Evolutionary conservation across 2,888 invertebrate genomes (phyloP).

Genomic region (Heteromurus nitidus): DNA sequence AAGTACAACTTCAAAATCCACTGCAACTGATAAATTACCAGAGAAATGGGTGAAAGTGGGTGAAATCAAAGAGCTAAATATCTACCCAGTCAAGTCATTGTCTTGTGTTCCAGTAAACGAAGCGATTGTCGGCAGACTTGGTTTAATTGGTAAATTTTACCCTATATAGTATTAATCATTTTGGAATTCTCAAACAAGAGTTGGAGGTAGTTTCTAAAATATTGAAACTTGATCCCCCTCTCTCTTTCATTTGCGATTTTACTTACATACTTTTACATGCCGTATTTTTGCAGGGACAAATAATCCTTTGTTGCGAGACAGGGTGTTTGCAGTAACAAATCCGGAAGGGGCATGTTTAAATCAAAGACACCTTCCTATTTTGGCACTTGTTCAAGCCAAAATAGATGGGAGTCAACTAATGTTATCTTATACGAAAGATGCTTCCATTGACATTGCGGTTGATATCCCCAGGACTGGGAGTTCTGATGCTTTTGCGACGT

Average conservation of each 20-base stretch:
- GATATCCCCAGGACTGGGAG: slow-evolving; percentile 34
- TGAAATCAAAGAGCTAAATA: slow-evolving; percentile 42
- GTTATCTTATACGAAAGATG: slow-evolving; percentile 43
- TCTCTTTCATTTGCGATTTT: too few species aligned
- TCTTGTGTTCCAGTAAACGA: slow-evolving; percentile 42
- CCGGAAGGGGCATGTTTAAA: slow-evolving; percentile 43
- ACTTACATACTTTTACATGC: too few species aligned
- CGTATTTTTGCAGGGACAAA: too few species aligned
- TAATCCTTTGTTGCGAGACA: slow-evolving; percentile 57
- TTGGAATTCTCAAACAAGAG: too few species aligned
- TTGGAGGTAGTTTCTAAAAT: too few species aligned
- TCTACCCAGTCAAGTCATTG: slow-evolving; percentile 62
- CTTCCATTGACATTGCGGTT: slow-evolving; percentile 32
- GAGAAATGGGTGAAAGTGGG: slow-evolving; percentile 67
- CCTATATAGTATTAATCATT: too few species aligned
- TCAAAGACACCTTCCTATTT: slow-evolving; percentile 51
- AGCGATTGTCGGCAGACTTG: slow-evolving; percentile 38
- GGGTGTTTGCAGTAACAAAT: slow-evolving; percentile 68
- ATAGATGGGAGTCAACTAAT: slow-evolving; percentile 50
- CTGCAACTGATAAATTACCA: slow-evolving; percentile 30
- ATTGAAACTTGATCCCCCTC: too few species aligned
- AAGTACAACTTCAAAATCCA: neutral
- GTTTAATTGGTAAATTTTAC: slow-evolving; percentile 62
- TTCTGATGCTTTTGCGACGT: slow-evolving; percentile 4
- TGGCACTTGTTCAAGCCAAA: slow-evolving; percentile 48